These are phyloP conservation scores for Dufourea novaeangliae DNA, from an alignment of 1,140 invertebrate genomes.

Conservation along the genomic window DNA sequence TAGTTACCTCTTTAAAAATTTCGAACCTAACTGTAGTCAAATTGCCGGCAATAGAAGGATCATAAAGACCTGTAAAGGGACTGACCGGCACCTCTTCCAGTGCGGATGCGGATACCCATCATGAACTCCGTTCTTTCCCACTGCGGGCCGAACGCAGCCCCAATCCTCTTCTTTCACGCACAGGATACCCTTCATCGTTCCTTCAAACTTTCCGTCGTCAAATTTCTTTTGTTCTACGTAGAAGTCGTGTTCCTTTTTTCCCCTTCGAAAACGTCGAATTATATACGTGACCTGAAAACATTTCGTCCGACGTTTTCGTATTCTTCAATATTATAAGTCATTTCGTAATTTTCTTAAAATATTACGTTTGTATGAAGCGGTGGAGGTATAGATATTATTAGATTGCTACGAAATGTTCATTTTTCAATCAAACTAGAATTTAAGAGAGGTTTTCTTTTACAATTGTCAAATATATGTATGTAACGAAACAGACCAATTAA, in stretches of 20 bases:
- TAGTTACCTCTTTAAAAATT: slow-evolving; percentile 48
- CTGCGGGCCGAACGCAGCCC: not conserved
- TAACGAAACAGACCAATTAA: no score
- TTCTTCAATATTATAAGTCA: no score
- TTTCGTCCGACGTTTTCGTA: no score
- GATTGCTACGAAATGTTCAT: no score
- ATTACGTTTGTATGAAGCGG: no score
- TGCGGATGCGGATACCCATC: not conserved
- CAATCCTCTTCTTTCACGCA: no score
- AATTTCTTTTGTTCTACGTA: not conserved
- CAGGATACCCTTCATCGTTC: not conserved
- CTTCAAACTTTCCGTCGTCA: not conserved
- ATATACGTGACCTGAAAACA: not conserved
- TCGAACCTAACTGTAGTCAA: slow-evolving; percentile 52
- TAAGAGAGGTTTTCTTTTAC: no score
- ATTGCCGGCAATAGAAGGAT: slow-evolving; percentile 61
- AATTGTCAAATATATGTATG: no score
- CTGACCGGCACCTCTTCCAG: not conserved
- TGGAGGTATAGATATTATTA: no score
- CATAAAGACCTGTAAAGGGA: slow-evolving; percentile 39
- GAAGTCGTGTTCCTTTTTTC: not conserved
- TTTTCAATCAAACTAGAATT: no score
- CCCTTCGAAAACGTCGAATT: not conserved
- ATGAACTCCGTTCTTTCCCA: not conserved
- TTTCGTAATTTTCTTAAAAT: no score